Conservation (phyloP, 1,140 invertebrate genomes). For the Macrobrachium rosenbergii region DNA sequence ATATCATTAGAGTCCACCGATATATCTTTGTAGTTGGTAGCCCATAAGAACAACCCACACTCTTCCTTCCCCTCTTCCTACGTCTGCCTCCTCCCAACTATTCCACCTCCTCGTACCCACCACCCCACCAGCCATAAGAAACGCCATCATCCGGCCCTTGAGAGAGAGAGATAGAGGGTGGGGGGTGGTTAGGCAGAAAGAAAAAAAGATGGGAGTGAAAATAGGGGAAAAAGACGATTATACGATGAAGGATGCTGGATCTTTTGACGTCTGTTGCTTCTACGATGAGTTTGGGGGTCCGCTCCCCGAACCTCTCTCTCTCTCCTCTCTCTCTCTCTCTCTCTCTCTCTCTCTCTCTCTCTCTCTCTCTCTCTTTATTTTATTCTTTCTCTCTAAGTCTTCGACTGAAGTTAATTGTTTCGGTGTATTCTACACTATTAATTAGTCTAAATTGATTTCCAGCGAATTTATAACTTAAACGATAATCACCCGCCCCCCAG, state of each 20-base stretch:
- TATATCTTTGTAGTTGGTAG: not conserved
- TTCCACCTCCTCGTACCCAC: not conserved
- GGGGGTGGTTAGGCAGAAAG: too few species aligned
- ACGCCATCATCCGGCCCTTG: not conserved
- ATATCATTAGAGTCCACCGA: constrained; percentile 8
- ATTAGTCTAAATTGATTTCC: not conserved
- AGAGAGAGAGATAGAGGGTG: too few species aligned
- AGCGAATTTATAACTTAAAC: not conserved
- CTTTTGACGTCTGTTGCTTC: not conserved
- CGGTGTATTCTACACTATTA: too few species aligned
- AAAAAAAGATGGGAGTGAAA: too few species aligned
- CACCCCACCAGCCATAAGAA: not conserved
- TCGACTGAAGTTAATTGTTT: not conserved
- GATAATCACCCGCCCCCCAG: not conserved
- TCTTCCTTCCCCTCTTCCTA: not conserved
- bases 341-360: too few species aligned
- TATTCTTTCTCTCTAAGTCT: too few species aligned
- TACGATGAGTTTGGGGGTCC: not conserved
- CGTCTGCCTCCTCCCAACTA: not conserved
- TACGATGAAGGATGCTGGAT: too few species aligned
- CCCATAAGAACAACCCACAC: not conserved
- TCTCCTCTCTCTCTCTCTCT: not conserved
- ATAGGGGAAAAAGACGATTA: too few species aligned
- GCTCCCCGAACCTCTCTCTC: not conserved
- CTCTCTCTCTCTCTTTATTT: too few species aligned